Percentiles rank a stretch among this genome's conserved stretches.
Conservation (phyloP, 2,113 vertebrate species). For the Gallinago paraguaiae region DNA sequence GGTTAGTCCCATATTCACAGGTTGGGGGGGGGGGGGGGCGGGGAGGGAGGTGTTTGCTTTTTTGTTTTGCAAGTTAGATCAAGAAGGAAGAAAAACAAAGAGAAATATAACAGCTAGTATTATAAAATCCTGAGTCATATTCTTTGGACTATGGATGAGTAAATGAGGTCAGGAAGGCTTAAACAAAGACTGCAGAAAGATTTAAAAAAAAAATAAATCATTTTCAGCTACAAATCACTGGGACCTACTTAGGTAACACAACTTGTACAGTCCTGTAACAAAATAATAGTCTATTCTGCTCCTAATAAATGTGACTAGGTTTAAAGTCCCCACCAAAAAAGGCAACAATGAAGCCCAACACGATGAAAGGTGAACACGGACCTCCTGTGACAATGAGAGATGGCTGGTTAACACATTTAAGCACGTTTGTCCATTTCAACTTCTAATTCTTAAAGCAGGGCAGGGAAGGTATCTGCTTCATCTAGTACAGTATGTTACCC, state of each 20-base stretch:
- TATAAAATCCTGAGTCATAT: not conserved
- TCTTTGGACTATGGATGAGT: not conserved
- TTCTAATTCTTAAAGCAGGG: not conserved
- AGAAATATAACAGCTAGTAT: not conserved
- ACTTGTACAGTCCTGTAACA: not conserved
- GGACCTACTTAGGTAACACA: not conserved
- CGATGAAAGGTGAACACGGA: not conserved
- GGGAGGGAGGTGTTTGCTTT: too few species aligned
- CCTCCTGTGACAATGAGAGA: not conserved
- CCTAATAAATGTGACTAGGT: not conserved
- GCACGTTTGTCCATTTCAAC: not conserved
- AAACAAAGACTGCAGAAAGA: not conserved
- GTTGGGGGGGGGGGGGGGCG: too few species aligned
- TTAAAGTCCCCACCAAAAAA: not conserved
- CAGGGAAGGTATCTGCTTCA: not conserved
- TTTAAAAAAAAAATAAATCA: not conserved
- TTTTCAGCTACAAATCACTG: not conserved
- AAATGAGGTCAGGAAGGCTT: not conserved
- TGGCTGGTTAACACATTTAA: not conserved
- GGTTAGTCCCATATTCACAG: not conserved
- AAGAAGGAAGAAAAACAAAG: not conserved
- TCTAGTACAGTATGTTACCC: not conserved
- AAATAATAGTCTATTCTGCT: not conserved
- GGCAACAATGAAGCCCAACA: not conserved
- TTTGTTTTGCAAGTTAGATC: not conserved